Base-by-base conservation (phyloP, 2,113 vertebrate species). In the Solenodon paradoxus region DNA sequence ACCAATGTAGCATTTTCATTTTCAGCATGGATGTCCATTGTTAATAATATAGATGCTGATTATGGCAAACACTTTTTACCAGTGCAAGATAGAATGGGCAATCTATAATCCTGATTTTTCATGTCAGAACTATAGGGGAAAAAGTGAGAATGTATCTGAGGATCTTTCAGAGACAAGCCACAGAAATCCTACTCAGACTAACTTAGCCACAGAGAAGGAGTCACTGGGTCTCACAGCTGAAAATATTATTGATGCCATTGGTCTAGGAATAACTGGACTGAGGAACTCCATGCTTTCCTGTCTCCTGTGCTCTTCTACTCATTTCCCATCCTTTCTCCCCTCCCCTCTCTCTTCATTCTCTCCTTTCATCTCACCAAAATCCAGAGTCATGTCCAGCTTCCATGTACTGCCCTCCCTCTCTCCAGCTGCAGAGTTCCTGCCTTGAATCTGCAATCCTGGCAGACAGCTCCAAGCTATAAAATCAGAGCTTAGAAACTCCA, bases 51-150 rank as follows among this genome's bases (percentile, higher is more conserved):
- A 24, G 35, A 88, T 20, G 20, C 1, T 71, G 66, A 79, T 82
- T 68, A 84, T 72, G 55, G 68, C 57, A 90, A 84, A 90, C 24
- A 53, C 16, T 57, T 92, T 30, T 24, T 66, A 84, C 69, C 42
- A 51, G 10, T 69, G 28, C 26, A 79, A 86, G 10, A 51, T 57
- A 83, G 57, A 83, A 19, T 32, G n/a, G 10, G 13, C 47, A 64
- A 88, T 30, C 24, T 55, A 74, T 45, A 40, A 51, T 64, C 38
- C 17, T 63, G 45, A 55, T 40, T 74, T 82, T 87, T 61, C 40
- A 92, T 79, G 92, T 95, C 87, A 97, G 9, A 95, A 86, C 40
- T 79, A 42, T 26, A 69, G n/a, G 10, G 38, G 66, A 19, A 77
- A 90, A 64, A 75, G 28, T 85, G 38, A 3, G 2, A 53, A 59